Evolutionary conservation across 2,797 vertebrate genomes (phyloP).

Genomic region (Staurois parvus): DNA sequence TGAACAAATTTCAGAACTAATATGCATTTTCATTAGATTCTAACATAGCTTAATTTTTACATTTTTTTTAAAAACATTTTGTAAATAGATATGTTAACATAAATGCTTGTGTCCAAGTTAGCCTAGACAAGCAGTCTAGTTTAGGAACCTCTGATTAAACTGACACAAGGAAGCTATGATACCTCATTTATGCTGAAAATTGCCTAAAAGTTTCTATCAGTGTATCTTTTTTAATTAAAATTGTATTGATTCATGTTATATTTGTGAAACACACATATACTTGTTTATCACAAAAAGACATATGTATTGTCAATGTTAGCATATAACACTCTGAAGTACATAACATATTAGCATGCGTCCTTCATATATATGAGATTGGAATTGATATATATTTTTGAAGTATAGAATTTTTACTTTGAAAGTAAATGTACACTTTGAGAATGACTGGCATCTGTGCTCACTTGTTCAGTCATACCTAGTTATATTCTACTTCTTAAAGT

Average conservation of each 20-base stretch:
- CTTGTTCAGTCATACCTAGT: too few species aligned
- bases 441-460: too few species aligned
- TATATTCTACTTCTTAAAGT: too few species aligned
- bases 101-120: not conserved
- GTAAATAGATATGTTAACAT: slow-evolving; percentile 21
- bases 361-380: too few species aligned
- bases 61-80: slow-evolving; percentile 61
- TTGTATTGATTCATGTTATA: not conserved
- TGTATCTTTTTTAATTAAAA: not conserved
- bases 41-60: slow-evolving; percentile 86
- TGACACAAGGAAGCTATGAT: not conserved
- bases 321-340: too few species aligned
- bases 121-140: not conserved
- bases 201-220: not conserved
- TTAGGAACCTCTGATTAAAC: not conserved
- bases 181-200: not conserved
- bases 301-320: too few species aligned
- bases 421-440: too few species aligned
- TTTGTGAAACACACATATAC: not conserved
- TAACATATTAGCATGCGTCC: too few species aligned
- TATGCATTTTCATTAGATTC: slow-evolving; percentile 87
- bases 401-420: too few species aligned
- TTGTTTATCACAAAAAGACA: not conserved
- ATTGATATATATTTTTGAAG: too few species aligned
- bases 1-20: slow-evolving; percentile 82